Evolutionary conservation across 2,797 vertebrate species (phyloP).

Genomic region (Synanceia verrucosa): DNA sequence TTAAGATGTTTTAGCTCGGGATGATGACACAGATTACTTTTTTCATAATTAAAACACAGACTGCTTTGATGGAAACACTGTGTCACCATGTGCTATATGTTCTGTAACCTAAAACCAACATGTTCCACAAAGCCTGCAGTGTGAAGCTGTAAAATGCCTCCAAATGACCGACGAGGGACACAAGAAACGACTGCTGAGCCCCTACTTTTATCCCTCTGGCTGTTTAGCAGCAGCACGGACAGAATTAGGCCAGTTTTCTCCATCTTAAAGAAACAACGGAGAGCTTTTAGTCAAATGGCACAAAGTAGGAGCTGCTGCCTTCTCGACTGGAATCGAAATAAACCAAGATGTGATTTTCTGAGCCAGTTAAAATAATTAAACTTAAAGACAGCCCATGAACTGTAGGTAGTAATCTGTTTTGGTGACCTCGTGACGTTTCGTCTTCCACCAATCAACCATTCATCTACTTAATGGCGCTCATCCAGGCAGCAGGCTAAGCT

Average conservation of each 20-base stretch:
- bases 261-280: constrained; percentile 17
- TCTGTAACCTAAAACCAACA: constrained; percentile 50
- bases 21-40: background rate
- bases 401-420: constrained; percentile 5
- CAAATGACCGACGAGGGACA: constrained; percentile 50
- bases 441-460: background rate
- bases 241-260: constrained; percentile 36
- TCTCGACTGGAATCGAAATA: background rate
- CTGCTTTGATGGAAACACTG: constrained; percentile 31
- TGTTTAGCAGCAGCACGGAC: constrained; percentile 34
- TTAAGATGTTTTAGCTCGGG: constrained; percentile 8
- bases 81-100: constrained; percentile 34
- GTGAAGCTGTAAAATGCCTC: constrained; percentile 60
- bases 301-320: background rate
- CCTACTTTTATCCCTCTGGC: constrained; percentile 34
- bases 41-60: background rate
- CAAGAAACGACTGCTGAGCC: constrained; percentile 3
- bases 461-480: constrained; percentile 20
- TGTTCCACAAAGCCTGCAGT: constrained; percentile 51
- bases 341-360: background rate
- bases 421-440: constrained; percentile 21
- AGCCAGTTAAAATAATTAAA: constrained; percentile 8
- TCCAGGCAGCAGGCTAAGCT: background rate
- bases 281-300: background rate
- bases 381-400: too few relatives aligned